Evolutionary conservation across 1,140 invertebrate species (phyloP).

Genomic region (Drosophila orosa): DNA sequence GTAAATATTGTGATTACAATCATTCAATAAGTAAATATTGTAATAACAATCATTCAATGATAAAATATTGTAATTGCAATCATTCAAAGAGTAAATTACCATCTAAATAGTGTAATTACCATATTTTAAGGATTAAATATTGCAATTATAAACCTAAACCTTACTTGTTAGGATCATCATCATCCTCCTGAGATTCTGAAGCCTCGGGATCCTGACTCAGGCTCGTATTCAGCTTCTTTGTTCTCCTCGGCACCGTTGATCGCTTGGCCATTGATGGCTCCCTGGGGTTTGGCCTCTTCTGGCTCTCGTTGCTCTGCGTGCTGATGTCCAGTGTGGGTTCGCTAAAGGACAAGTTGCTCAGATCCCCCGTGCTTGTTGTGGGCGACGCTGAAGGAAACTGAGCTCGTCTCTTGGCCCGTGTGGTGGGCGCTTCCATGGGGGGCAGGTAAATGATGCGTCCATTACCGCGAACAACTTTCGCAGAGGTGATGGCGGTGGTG

Average conservation of each 20-base stretch:
- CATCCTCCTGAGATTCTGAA: slow-evolving; percentile 89
- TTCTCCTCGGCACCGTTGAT: slow-evolving; percentile 41
- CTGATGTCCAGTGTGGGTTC: slow-evolving; percentile 53
- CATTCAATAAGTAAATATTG: too few species aligned
- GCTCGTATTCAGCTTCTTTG: slow-evolving; percentile 46
- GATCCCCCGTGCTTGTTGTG: slow-evolving; percentile 27
- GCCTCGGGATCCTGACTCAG: slow-evolving; percentile 85
- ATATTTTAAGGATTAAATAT: too few species aligned
- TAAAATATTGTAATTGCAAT: too few species aligned
- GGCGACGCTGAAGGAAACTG: slow-evolving; percentile 46
- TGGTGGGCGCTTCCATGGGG: slow-evolving; percentile 91
- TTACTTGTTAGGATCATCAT: slow-evolving; percentile 94
- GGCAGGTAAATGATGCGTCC: slow-evolving; percentile 90
- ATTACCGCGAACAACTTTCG: slow-evolving; percentile 89
- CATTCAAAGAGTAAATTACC: too few species aligned
- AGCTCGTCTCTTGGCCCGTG: slow-evolving; percentile 85
- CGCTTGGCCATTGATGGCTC: slow-evolving; percentile 47
- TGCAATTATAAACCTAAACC: neutral
- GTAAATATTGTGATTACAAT: too few species aligned
- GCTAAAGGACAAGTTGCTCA: slow-evolving; percentile 31
- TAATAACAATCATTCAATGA: too few species aligned
- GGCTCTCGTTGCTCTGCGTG: slow-evolving; percentile 42
- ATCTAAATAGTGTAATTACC: too few species aligned
- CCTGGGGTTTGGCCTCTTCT: slow-evolving; percentile 38
- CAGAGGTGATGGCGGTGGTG: slow-evolving; percentile 37